Conservation (phyloP, 2,888 invertebrate species). For the Adelphocoris suturalis region DNA sequence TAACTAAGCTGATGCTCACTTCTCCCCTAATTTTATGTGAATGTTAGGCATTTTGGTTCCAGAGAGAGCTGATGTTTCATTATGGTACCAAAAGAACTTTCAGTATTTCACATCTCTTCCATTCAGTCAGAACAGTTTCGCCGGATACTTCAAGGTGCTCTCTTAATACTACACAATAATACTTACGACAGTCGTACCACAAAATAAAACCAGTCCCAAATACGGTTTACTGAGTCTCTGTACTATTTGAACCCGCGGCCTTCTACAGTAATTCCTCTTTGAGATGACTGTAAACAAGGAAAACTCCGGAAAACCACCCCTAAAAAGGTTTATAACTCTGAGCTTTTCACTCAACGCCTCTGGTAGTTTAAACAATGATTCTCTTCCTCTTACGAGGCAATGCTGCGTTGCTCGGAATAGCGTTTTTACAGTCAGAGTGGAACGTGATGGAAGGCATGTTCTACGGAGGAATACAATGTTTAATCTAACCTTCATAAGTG, state of each 20-base stretch:
- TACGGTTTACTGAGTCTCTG: not conserved
- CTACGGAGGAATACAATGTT: not conserved
- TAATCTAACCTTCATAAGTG: not conserved
- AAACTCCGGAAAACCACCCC: conserved; percentile 4
- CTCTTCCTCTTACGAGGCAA: conserved; percentile 12
- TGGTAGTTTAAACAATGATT: conserved; percentile 34
- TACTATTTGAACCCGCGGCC: not conserved
- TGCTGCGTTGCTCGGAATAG: not conserved
- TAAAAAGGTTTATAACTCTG: conserved; percentile 25
- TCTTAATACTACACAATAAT: no score
- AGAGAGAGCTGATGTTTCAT: no score
- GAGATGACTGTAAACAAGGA: conserved; percentile 12
- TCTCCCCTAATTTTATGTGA: no score
- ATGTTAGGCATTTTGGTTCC: no score
- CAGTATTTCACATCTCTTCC: no score
- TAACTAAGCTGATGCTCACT: no score
- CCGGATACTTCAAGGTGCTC: no score
- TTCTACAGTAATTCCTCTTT: not conserved
- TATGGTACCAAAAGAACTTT: no score
- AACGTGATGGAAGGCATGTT: not conserved
- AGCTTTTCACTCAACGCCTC: conserved; percentile 33
- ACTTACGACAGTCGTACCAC: no score
- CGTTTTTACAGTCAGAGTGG: not conserved
- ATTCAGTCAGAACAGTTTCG: no score
- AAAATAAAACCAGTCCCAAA: not conserved